Percentiles rank a stretch among this genome's conserved stretches.
Evolutionary conservation across 2,888 invertebrate genomes (phyloP).

Genomic region (Unio pictorum): DNA sequence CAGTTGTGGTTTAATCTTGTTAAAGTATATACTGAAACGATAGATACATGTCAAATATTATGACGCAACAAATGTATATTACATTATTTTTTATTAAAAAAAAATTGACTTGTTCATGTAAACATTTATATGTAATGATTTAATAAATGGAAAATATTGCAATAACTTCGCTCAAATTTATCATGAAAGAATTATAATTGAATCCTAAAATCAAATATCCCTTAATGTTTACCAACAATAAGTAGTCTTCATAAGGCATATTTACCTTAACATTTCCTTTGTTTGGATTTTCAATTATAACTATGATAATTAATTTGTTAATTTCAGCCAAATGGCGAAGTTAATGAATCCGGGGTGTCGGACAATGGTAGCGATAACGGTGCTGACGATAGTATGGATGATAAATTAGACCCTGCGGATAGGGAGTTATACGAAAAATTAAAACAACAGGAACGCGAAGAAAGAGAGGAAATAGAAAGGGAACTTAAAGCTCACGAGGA

Average conservation of each 20-base stretch:
- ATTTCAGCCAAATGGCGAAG: conserved; percentile 65
- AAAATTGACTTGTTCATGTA: no score
- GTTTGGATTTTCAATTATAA: not conserved
- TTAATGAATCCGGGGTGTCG: conserved; percentile 51
- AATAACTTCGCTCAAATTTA: no score
- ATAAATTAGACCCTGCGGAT: conserved; percentile 65
- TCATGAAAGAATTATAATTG: no score
- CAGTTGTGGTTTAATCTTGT: conserved; percentile 2
- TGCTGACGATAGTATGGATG: conserved; percentile 41
- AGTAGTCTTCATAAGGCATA: not conserved
- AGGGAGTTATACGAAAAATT: conserved; percentile 66
- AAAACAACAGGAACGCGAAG: conserved; percentile 70
- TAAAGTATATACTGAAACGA: not conserved
- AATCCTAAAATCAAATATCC: no score
- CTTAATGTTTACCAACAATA: no score
- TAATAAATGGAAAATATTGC: no score
- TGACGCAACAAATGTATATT: no score
- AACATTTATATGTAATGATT: no score
- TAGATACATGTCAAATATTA: conserved; percentile 6
- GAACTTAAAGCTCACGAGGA: conserved; percentile 70
- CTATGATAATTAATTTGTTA: conserved; percentile 10
- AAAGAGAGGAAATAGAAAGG: conserved; percentile 70
- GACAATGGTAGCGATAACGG: conserved; percentile 46
- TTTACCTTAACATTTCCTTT: not conserved
- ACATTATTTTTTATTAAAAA: no score